Base-by-base conservation (phyloP, 2,888 invertebrate species). In the Diarsia mendica region DNA sequence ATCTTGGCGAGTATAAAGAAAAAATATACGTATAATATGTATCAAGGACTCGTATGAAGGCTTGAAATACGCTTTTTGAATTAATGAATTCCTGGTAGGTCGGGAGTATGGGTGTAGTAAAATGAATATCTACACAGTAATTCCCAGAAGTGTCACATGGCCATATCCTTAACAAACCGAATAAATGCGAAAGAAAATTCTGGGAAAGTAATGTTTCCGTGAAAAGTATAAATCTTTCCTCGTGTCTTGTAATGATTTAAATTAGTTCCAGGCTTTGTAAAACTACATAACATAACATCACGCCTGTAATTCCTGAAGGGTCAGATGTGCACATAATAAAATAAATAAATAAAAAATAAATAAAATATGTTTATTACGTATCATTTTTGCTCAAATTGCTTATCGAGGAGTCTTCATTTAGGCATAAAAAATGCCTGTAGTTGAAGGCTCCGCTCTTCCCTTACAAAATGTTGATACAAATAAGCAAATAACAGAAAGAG, bases 1-100 rank as follows among this genome's bases (percentile, higher is more conserved):
- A 65, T 79, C 49, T 48, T 65, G 13, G 68, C 46, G 72, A 55
- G 55, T 66, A 55, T 20, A 4, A 9, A 49, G 1, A 63, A 63
- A 28, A 67, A 48, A 53, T 63, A n/a, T 23, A 23, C 20, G 3
- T 18, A 9, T 28, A 39, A 44, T 15, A 3, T 70, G 8, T n/a
- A 11, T 20, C 46, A 3, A 53, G 4, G 11, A 63, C 20, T 46
- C 28, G 33, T 15, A 49, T 28, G n/a, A 51, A 74, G 75, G n/a
- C 5, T 10, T 13, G 20, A 48, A n/a, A 9, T 48, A 28, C 23
- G 23, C 2, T 23, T 67, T 67, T 55, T 18, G 33, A 60, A 75
- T 46, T 20, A 75, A 61, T 76, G 10, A 11, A 63, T 55, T 44
- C 18, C 55, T 55, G 13, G n/a, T 55, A 55, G 3, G n/a, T 8